Conservation (phyloP, 1,140 invertebrate genomes). For the Paracyclopina nana region DNA sequence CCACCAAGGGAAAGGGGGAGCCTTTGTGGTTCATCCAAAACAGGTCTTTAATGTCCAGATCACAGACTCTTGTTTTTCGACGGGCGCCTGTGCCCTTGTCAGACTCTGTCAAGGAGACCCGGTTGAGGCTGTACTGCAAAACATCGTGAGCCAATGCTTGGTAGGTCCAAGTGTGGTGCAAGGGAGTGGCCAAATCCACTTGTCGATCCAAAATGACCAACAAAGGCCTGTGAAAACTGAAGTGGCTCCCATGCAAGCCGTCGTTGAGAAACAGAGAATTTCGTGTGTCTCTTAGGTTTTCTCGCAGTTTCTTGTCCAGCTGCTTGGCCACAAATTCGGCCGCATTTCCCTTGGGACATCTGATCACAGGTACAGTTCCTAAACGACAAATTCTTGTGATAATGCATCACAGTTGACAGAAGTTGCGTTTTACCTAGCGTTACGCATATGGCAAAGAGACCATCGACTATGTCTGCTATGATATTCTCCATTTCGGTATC, state of each 20-base stretch:
- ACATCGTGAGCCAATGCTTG: conserved; percentile 92
- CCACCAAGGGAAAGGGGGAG: conserved; percentile 36
- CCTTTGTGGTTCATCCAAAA: conserved; percentile 87
- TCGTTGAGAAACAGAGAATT: conserved; percentile 76
- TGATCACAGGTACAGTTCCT: conserved; percentile 23
- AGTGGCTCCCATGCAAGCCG: conserved; percentile 23
- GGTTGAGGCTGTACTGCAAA: conserved; percentile 68
- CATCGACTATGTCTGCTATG: conserved; percentile 74
- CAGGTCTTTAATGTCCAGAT: conserved; percentile 64
- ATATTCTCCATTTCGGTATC: conserved; percentile 88
- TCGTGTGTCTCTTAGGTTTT: conserved; percentile 86
- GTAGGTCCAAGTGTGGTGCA: conserved; percentile 99
- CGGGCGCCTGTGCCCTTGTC: conserved; percentile 18
- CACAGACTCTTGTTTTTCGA: conserved; percentile 53
- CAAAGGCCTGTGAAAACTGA: conserved; percentile 76
- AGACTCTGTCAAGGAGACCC: conserved; percentile 50
- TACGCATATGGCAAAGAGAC: conserved; percentile 91
- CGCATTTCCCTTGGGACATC: conserved; percentile 77
- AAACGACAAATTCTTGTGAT: too few species aligned
- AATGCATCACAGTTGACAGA: too few species aligned
- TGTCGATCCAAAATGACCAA: conserved; percentile 83
- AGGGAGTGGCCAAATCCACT: conserved; percentile 85
- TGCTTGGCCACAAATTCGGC: conserved; percentile 95
- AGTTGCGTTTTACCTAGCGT: too few species aligned
- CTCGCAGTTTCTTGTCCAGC: conserved; percentile 85